Base-by-base conservation (phyloP, 2,888 invertebrate genomes). In the Tuta absoluta region DNA sequence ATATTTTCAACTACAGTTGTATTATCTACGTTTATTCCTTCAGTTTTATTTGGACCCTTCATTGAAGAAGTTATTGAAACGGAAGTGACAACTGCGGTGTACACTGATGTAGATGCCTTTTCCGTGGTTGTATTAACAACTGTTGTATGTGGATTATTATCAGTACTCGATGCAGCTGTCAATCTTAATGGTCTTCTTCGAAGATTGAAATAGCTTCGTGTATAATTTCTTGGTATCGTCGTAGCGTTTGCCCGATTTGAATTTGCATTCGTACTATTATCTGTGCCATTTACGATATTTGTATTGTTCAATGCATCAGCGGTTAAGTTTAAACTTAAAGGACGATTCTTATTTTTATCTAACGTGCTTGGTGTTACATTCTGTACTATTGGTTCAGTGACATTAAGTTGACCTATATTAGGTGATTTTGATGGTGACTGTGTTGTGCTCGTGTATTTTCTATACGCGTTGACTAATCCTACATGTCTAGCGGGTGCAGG, bases 11-110 rank as follows among this genome's bases (percentile, higher is more conserved):
- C 65, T 14, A 75, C 38, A 12, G 87, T 89, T 58, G 71, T 81
- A 8, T 66, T 61, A 53, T 85, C 86, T 70, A 78, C 83, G 3
- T 68, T 53, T 19, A 65, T 58, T 10, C 70, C 67, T 67, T 92
- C 91, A 14, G 91, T 91, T 78, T 84, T 90, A 69, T 92, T 92
- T 65, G 82, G 83, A 7, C 86, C 90, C 80, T 91, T 92, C 75
- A 91, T 87, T 24, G 92, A 92, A 2, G 92, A 92, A 28, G 92
- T 92, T 68, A 92, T 90, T 8, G 92, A 92, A 19, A 92, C 86
- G 49, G 92, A 92, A 37, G 92, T 92, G 0, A 92, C 92, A 48
- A 92, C 92, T 2, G 92, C 92, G 7, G 92, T 92, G 65, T 91
- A 92, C 7, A 92, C 88, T 49, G 91, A 85, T n/a, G 92, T 90